Base-by-base conservation (phyloP, 2,888 invertebrate species). In the Trisateles emortualis region DNA sequence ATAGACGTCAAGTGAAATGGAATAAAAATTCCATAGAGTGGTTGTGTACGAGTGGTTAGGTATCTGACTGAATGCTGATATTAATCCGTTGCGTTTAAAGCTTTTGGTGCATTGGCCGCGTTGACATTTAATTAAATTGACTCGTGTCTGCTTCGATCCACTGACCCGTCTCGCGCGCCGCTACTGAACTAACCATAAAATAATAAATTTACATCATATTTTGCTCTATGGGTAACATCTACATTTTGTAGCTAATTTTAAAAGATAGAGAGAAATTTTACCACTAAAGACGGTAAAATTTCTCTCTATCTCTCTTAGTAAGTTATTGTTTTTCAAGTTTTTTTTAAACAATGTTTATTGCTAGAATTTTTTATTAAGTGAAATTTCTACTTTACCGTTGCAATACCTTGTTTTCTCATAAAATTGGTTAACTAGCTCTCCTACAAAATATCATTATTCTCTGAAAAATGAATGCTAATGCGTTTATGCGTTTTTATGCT, bases 121-220 rank as follows among this genome's bases (percentile, higher is more conserved):
- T 75, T 86, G 88, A 84, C 88, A 86, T 90, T 90, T 86, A 86
- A 90, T 88, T 86, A 84, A 88, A 87, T 82, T 83, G 84, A 86
- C 75, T 81, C 76, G 70, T 66, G 78, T 77, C 74, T 74, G 74
- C 73, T 58, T 70, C 80, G 74, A 83, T 79, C 78, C 78, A 79
- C 76, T 82, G 83, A 83, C 72, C 81, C 73, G 74, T 66, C 72
- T 54, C 40, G 42, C 45, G 33, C 44, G 33, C 45, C 33, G 56
- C 54, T 14, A 10, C 43, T 43, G 42, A 45, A 54, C 56, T 49
- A 51, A 26, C 40, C 35, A 39, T 43, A 51, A 48, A 48, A 39
- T 54, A 62, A 61, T 60, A 36, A 46, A 38, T 10, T 33, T 47
- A 10, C 29, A n/a, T n/a, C 19, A 29, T 19, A 30, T 38, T 38